Evolutionary conservation across 1,140 invertebrate species (phyloP).

Genomic region (Sycophila sp.): DNA sequence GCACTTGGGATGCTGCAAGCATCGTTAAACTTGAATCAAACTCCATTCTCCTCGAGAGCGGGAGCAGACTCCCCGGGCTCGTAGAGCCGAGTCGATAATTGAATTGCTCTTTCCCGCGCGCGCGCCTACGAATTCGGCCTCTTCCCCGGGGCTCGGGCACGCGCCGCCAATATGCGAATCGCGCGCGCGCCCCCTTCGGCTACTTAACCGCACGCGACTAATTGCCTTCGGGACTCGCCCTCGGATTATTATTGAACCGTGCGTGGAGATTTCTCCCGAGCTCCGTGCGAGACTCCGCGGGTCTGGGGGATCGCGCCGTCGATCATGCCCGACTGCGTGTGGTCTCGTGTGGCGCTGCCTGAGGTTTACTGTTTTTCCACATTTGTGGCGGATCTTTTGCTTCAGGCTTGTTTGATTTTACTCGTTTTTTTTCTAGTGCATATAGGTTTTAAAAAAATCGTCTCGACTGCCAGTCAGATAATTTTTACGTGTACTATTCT

Average conservation of each 20-base stretch:
- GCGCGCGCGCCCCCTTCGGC: constrained; percentile 38
- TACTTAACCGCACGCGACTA: constrained; percentile 45
- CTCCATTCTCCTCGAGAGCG: not conserved
- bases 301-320: no score
- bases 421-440: no score
- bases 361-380: no score
- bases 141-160: not conserved
- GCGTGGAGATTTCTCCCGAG: no score
- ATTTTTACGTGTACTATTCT: no score
- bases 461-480: no score
- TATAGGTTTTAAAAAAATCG: no score
- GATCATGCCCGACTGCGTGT: no score
- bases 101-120: constrained; percentile 48
- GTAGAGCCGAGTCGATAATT: constrained; percentile 54
- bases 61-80: not conserved
- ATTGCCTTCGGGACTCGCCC: constrained; percentile 37
- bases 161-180: constrained; percentile 10
- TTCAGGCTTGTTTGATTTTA: no score
- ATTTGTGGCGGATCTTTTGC: no score
- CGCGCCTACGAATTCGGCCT: not conserved
- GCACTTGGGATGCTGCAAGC: not conserved
- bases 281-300: no score
- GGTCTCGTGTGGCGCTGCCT: no score
- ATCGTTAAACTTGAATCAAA: constrained; percentile 1
- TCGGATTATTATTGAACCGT: not conserved